Conservation (phyloP, 2,113 vertebrate genomes). For the Fregata magnificens region DNA sequence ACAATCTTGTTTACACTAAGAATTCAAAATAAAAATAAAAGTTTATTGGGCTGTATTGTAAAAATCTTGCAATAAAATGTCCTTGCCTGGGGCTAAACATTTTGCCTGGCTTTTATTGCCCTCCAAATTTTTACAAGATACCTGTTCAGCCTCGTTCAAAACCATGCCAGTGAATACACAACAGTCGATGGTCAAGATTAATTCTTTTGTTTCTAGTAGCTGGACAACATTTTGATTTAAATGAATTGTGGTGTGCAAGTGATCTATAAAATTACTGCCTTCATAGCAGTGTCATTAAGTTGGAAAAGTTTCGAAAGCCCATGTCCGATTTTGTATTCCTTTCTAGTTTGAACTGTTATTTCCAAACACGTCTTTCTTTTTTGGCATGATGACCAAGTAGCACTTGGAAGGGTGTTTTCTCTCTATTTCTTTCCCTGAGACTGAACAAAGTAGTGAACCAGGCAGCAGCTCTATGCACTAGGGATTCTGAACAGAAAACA, state of each 20-base stretch:
- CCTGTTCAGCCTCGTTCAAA: background rate
- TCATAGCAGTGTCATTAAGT: background rate
- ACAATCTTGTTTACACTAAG: background rate
- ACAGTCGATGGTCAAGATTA: background rate
- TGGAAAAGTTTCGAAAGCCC: background rate
- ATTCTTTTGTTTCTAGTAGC: background rate
- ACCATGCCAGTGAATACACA: background rate
- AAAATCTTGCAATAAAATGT: background rate
- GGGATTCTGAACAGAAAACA: background rate
- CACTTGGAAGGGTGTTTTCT: background rate
- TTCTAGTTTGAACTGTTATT: background rate
- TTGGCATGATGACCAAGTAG: background rate
- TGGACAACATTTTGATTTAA: background rate
- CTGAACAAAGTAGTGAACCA: background rate
- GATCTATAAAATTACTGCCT: background rate
- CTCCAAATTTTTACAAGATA: background rate
- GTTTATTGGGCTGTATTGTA: background rate
- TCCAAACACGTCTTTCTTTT: background rate
- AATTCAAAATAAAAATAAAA: slow-evolving; percentile 3
- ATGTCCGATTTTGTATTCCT: background rate
- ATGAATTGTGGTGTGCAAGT: background rate
- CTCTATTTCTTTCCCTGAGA: background rate
- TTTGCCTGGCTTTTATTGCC: background rate
- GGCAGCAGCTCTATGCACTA: background rate
- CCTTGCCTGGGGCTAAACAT: background rate